phyloP scores from a whole-genome alignment of 2,797 vertebrate genomes.

The Ispidina lecontei region DNA sequence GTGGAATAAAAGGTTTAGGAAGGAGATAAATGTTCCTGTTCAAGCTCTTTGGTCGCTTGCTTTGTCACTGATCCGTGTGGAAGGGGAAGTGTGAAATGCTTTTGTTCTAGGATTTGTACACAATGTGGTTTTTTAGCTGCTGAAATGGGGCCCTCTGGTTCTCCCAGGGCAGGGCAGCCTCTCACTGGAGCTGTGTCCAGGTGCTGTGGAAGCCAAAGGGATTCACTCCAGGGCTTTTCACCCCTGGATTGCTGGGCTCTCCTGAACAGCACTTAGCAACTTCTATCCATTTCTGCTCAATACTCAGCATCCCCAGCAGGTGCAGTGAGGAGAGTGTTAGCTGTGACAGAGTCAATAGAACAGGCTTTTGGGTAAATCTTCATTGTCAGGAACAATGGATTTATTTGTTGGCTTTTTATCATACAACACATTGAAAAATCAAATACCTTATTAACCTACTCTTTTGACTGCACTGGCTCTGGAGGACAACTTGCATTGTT shows the following conservation, averaged over 20 bases:
- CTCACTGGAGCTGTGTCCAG: accelerated
- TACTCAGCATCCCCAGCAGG: not conserved
- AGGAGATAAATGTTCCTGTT: not conserved
- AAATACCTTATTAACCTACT: not conserved
- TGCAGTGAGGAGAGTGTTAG: not conserved
- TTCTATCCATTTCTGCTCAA: not conserved
- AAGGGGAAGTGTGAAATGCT: not conserved
- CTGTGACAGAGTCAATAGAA: not conserved
- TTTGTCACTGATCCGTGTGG: not conserved
- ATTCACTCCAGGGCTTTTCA: not conserved
- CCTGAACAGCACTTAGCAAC: no score
- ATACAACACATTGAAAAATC: not conserved
- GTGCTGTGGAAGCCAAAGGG: accelerated
- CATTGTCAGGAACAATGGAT: not conserved
- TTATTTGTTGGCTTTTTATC: not conserved
- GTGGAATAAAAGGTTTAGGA: not conserved
- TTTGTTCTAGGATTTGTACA: not conserved
- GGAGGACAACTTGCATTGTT: not conserved
- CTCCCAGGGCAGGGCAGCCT: not conserved
- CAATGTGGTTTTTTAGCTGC: not conserved
- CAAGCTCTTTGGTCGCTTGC: not conserved
- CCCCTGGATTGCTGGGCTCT: not conserved
- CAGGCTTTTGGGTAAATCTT: not conserved
- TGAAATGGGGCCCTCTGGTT: not conserved
- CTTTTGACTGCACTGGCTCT: not conserved